Evolutionary conservation across 2,888 invertebrate species (phyloP).

Genomic region (Ophion costatus): DNA sequence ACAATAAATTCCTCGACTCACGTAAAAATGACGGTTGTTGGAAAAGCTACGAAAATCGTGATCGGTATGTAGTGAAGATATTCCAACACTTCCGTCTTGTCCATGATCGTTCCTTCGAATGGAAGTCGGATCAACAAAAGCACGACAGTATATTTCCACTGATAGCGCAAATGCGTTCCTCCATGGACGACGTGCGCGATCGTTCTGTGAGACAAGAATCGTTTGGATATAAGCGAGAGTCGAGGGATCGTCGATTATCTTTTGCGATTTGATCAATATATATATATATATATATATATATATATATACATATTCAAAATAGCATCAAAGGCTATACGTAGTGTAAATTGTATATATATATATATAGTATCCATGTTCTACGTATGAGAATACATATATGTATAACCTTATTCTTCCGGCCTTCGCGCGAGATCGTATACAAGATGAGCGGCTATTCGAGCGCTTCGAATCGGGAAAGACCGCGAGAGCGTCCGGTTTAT

Average conservation of each 20-base stretch:
- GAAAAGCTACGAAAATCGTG: conserved; percentile 74
- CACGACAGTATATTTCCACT: background rate
- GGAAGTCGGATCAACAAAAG: background rate
- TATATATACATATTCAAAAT: background rate
- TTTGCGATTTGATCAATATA: conserved; percentile 11
- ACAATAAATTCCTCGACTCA: conserved; percentile 67
- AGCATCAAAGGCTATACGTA: too few species aligned
- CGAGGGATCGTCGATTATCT: conserved; percentile 17
- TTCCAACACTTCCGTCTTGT: conserved; percentile 70
- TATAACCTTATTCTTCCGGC: conserved; percentile 57
- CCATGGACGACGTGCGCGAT: conserved; percentile 45
- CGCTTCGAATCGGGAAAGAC: background rate
- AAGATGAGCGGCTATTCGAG: background rate
- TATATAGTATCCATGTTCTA: background rate
- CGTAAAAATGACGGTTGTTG: conserved; percentile 75
- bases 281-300: background rate
- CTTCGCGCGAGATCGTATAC: conserved; percentile 51
- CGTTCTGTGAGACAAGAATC: conserved; percentile 46
- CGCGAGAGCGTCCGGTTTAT: conserved; percentile 28
- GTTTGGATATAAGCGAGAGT: conserved; percentile 13
- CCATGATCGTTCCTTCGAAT: conserved; percentile 68
- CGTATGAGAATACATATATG: background rate
- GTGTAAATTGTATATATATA: conserved; percentile 4
- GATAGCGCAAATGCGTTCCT: conserved; percentile 14
- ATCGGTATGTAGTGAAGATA: conserved; percentile 78